A percentile compares a stretch with the other conserved stretches of the same genome.
phyloP scores from a whole-genome alignment of 2,113 vertebrate genomes.

The Acrocephalus kingi region DNA sequence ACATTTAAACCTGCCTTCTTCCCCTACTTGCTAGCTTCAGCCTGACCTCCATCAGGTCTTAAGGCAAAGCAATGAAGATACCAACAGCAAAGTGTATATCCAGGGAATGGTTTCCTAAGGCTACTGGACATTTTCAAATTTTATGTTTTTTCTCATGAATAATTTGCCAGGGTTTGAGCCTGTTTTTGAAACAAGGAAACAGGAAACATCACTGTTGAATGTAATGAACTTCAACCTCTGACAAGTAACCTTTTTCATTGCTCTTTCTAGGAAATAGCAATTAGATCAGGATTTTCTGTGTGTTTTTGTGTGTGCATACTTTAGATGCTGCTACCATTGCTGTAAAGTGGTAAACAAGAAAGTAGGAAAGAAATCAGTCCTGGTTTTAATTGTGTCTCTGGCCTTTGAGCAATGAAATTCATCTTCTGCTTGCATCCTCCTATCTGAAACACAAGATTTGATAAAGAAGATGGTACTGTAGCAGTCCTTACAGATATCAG shows the following conservation, averaged over 20 bases:
- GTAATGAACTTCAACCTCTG: neutral
- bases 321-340: neutral
- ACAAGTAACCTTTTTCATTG: neutral
- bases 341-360: neutral
- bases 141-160: neutral
- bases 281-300: neutral
- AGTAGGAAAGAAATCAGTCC: neutral
- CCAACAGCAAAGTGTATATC: neutral
- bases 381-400: neutral
- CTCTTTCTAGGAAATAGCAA: neutral
- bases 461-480: neutral
- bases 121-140: neutral
- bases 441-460: neutral
- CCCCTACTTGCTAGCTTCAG: neutral
- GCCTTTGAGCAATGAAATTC: neutral
- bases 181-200: neutral
- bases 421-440: neutral
- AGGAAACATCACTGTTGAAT: neutral
- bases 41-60: neutral
- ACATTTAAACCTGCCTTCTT: neutral
- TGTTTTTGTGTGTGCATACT: neutral
- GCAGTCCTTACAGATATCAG: neutral
- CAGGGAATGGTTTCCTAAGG: neutral
- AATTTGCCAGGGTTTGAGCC: neutral
- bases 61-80: neutral